phyloP scores from a whole-genome alignment of 2,113 vertebrate species.

The Egretta garzetta region DNA sequence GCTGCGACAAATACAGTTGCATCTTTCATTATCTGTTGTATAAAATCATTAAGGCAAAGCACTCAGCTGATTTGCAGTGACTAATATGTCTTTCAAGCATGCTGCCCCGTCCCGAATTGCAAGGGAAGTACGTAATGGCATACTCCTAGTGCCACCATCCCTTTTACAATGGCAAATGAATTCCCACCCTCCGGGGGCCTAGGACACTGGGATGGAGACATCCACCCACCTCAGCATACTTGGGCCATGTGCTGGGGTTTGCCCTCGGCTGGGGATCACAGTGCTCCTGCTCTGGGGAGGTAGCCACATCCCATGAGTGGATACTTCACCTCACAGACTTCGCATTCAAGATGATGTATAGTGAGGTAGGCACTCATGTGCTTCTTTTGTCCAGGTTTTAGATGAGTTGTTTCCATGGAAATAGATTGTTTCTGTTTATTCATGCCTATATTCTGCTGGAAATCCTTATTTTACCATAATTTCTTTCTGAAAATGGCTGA shows the following conservation, averaged over 20 bases:
- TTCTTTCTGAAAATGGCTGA: background rate
- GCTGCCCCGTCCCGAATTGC: background rate
- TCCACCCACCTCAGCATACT: fast-evolving
- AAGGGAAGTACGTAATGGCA: background rate
- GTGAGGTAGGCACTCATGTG: background rate
- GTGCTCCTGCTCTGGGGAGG: background rate
- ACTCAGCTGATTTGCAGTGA: background rate
- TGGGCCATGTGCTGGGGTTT: fast-evolving
- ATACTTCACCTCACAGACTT: background rate
- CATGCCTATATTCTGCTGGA: background rate
- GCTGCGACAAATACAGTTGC: background rate
- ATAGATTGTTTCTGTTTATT: slow-evolving; percentile 27
- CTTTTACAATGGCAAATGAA: background rate
- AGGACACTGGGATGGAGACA: background rate
- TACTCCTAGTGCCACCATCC: background rate
- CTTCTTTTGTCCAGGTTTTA: background rate
- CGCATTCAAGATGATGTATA: background rate
- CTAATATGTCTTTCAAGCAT: background rate
- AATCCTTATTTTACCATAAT: background rate
- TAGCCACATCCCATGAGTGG: background rate
- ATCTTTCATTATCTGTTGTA: background rate
- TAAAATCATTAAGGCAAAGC: background rate
- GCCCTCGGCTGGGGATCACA: fast-evolving
- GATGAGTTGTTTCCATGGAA: slow-evolving; percentile 29
- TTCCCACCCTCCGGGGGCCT: background rate